phyloP scores from a whole-genome alignment of 1,140 invertebrate genomes.

The Cydia amplana region DNA sequence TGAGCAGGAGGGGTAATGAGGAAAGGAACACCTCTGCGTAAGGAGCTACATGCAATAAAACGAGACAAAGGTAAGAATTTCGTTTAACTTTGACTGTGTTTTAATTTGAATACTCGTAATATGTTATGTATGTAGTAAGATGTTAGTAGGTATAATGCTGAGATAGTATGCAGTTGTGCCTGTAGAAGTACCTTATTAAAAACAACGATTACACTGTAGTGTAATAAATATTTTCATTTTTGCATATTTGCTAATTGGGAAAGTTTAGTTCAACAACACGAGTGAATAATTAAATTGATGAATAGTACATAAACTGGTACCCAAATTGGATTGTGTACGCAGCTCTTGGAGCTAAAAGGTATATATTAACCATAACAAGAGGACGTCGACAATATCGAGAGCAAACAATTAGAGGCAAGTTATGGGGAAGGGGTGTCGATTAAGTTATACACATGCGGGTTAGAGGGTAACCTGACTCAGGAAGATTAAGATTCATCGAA shows the following conservation, averaged over 20 bases:
- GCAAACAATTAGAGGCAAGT: conserved; percentile 77
- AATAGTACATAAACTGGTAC: conserved; percentile 30
- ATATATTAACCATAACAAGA: conserved; percentile 43
- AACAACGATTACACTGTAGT: background rate
- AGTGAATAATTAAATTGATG: conserved; percentile 18
- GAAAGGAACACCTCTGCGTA: conserved; percentile 40
- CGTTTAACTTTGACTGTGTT: conserved; percentile 48
- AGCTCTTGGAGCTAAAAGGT: conserved; percentile 48
- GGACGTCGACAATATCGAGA: conserved; percentile 72
- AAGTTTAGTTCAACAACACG: background rate
- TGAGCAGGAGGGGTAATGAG: conserved; percentile 67
- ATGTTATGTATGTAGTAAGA: background rate
- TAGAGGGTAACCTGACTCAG: conserved; percentile 76
- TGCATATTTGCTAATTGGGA: background rate
- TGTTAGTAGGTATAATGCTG: background rate
- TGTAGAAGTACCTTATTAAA: background rate
- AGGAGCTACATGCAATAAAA: conserved; percentile 59
- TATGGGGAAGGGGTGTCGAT: conserved; percentile 66
- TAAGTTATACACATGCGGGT: conserved; percentile 78
- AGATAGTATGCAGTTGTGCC: background rate
- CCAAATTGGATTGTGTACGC: conserved; percentile 26
- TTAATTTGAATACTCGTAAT: background rate
- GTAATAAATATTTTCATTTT: no score
- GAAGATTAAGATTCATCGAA: conserved; percentile 78
- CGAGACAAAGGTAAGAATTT: conserved; percentile 44